phyloP scores from a whole-genome alignment of 1,140 invertebrate genomes.

The Artemia franciscana region DNA sequence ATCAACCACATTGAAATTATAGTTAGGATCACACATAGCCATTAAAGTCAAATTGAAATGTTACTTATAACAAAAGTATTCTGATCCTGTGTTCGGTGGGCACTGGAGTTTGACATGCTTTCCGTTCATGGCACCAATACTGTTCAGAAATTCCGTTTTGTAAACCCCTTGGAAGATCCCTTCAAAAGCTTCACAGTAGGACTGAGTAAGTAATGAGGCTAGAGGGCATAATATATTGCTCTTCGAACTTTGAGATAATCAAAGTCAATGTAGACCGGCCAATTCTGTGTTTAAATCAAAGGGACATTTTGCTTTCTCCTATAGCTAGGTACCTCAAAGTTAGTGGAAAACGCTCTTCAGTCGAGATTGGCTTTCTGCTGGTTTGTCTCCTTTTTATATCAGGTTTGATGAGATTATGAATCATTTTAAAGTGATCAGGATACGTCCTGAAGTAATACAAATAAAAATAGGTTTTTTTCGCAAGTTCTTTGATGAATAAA shows the following conservation, averaged over 20 bases:
- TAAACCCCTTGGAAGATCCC: background rate
- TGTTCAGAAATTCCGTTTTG: conserved; percentile 19
- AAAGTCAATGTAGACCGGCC: background rate
- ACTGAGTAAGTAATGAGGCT: conserved; percentile 12
- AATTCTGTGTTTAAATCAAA: background rate
- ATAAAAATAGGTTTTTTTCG: too few relatives aligned
- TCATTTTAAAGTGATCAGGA: background rate
- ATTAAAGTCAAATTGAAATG: conserved; percentile 25
- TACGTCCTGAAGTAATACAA: background rate
- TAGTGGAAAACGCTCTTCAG: background rate
- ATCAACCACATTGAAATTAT: conserved; percentile 22
- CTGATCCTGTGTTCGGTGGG: conserved; percentile 20
- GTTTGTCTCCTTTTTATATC: background rate
- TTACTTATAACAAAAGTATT: conserved; percentile 28
- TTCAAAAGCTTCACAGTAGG: background rate
- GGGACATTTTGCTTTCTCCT: background rate
- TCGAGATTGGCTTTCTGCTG: background rate
- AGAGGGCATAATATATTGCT: conserved; percentile 1
- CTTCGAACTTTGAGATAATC: background rate
- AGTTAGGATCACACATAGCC: conserved; percentile 24
- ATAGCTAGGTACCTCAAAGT: background rate
- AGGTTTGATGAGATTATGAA: background rate
- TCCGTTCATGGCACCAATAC: conserved; percentile 24
- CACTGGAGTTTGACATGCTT: conserved; percentile 25
- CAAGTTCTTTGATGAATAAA: too few relatives aligned